Base-by-base conservation (phyloP, 2,888 invertebrate species). In the Apamea epomidion region DNA sequence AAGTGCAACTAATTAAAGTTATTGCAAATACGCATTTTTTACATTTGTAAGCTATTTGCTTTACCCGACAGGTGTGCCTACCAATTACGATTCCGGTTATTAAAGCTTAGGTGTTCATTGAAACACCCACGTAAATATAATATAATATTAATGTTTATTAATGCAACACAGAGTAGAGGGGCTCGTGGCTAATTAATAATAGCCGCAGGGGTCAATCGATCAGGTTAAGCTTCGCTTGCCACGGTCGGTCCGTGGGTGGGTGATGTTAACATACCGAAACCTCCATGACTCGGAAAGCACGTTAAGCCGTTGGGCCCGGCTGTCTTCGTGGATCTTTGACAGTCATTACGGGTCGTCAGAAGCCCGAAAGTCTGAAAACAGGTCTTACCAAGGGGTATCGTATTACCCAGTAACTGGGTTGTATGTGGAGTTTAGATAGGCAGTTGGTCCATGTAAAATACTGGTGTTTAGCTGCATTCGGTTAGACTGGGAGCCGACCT, bases 81-180 rank as follows among this genome's bases (percentile, higher is more conserved):
- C 68, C 65, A 84, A 88, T 84, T 84, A 86, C 69, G 65, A 76
- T 74, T 79, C 71, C 76, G 18, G 68, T 81, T 77, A 84, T 83
- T 82, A 86, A 84, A 80, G 48, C 65, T 72, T 74, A 76, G 77
- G 89, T 87, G 91, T 88, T 91, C 88, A 91, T 91, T 87, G 81
- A 83, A 84, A 76, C 82, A 76, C 87, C 87, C 68, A 86, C 80
- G 71, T 80, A 68, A 79, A 69, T n/a, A n/a, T n/a, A n/a, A n/a
- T n/a, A n/a, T n/a, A n/a, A 67, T 74, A 84, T 86, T 78, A 74
- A 82, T 74, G 80, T 82, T 78, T 83, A 86, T 68, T 78, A 78
- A 80, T 83, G 72, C 70, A 76, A 64, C 76, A 58, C 48, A 25
- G 25, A 75, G 32, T 64, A 64, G 18, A 62, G 18, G 18, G 21